A percentile compares a stretch with the other conserved stretches of the same genome.
These are phyloP conservation scores for Cebus imitator DNA, from an alignment of 2,113 vertebrate genomes.

Conservation along the genomic window DNA sequence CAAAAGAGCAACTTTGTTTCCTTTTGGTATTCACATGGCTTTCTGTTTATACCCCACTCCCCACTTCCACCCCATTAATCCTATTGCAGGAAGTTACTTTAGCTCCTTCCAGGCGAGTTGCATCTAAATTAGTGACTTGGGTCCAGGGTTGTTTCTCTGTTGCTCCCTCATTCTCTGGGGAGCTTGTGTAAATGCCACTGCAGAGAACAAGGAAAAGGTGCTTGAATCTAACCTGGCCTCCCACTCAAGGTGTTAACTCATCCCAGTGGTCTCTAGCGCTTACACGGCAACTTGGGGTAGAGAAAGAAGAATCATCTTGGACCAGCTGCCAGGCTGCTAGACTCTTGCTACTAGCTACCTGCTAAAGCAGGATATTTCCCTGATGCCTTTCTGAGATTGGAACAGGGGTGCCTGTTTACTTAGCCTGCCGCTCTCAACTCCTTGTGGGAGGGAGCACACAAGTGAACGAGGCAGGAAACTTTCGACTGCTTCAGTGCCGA, in stretches of 20 bases:
- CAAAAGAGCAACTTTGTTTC: neutral
- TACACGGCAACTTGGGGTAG: neutral
- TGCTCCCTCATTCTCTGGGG: neutral
- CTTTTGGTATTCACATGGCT: neutral
- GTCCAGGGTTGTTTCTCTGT: neutral
- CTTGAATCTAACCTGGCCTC: neutral
- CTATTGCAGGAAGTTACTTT: neutral
- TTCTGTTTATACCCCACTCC: neutral
- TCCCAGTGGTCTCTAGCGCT: neutral
- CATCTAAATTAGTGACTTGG: neutral
- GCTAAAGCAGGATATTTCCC: too few relatives aligned
- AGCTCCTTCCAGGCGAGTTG: neutral
- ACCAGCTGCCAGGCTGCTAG: too few relatives aligned
- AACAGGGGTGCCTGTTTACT: too few relatives aligned
- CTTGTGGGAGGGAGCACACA: too few relatives aligned
- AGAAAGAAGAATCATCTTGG: neutral
- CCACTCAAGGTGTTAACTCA: neutral
- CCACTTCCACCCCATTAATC: neutral
- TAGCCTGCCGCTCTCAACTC: too few relatives aligned
- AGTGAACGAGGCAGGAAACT: too few relatives aligned
- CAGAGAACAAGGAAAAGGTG: neutral
- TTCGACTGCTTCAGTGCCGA: too few relatives aligned
- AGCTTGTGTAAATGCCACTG: neutral
- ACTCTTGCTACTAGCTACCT: neutral
- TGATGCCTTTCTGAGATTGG: too few relatives aligned